Evolutionary conservation across 2,888 invertebrate species (phyloP).

Genomic region (Lathronympha strigana): DNA sequence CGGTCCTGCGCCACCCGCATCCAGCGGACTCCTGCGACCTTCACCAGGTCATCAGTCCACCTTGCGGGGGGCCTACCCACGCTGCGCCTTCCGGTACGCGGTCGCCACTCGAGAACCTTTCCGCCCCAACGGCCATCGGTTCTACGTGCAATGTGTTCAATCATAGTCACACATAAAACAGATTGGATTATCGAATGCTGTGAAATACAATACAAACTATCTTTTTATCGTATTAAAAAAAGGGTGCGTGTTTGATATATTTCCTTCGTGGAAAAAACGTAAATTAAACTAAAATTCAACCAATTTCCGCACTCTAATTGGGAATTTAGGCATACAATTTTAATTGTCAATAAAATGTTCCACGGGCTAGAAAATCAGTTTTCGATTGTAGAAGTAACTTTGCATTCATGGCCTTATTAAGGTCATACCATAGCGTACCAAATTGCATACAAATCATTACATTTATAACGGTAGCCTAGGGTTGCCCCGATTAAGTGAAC

Average conservation of each 20-base stretch:
- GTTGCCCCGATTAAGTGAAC: conserved; percentile 2
- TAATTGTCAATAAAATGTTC: conserved; percentile 21
- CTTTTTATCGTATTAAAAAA: neutral
- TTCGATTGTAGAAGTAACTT: conserved; percentile 11
- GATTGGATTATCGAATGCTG: too few species aligned
- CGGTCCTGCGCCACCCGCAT: too few species aligned
- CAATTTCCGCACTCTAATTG: conserved; percentile 19
- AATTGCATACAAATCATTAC: conserved; percentile 32
- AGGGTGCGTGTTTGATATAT: neutral
- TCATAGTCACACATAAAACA: too few species aligned
- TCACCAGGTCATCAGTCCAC: too few species aligned
- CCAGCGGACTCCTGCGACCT: too few species aligned
- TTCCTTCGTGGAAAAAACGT: neutral
- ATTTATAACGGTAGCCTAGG: conserved; percentile 25
- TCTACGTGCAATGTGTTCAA: too few species aligned
- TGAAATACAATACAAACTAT: too few species aligned
- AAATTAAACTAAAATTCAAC: neutral
- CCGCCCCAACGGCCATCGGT: too few species aligned
- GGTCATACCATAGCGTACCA: conserved; percentile 21
- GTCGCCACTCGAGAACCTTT: too few species aligned
- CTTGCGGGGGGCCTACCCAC: too few species aligned
- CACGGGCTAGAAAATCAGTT: conserved; percentile 17
- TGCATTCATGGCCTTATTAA: conserved; percentile 25
- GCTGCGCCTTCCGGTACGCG: too few species aligned
- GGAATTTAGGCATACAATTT: neutral